These are phyloP conservation scores for Axea sp. DNA, from an alignment of 2,888 invertebrate species.

Conservation along the genomic window DNA sequence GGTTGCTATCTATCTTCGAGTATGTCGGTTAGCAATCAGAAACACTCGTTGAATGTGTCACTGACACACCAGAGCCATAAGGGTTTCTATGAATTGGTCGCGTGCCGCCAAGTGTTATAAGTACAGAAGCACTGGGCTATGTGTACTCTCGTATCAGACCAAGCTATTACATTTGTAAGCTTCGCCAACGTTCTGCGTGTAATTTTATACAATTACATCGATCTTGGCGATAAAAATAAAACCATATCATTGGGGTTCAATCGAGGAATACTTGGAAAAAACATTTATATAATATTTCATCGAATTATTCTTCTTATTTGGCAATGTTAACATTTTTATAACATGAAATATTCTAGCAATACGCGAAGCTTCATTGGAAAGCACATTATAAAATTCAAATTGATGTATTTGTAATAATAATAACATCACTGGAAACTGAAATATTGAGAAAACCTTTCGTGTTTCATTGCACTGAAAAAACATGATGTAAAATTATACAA, in stretches of 20 bases:
- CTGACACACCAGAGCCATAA: constrained; percentile 71
- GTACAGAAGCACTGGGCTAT: constrained; percentile 58
- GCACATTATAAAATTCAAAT: constrained; percentile 8
- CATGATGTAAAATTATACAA: too few species aligned
- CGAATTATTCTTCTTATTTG: not conserved
- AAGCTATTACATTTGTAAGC: constrained; percentile 62
- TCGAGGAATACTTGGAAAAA: not conserved
- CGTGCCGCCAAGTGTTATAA: constrained; percentile 70
- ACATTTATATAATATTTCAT: constrained; percentile 11
- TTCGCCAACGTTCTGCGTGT: constrained; percentile 54
- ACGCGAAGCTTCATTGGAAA: constrained; percentile 6
- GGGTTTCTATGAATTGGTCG: constrained; percentile 75
- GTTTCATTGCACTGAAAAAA: too few species aligned
- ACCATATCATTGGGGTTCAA: constrained; percentile 7
- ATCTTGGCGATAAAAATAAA: constrained; percentile 50
- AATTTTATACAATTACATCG: constrained; percentile 57
- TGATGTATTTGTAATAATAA: constrained; percentile 36
- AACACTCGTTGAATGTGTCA: constrained; percentile 79
- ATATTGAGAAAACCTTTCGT: constrained; percentile 17
- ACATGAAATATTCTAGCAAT: not conserved
- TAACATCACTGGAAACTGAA: constrained; percentile 12
- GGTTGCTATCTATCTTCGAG: constrained; percentile 73
- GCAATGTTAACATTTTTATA: constrained; percentile 3
- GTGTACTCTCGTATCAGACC: constrained; percentile 60
- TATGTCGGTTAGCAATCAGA: constrained; percentile 76